Percentiles rank a stretch among this genome's conserved stretches.
Conservation (phyloP, 2,888 invertebrate genomes). For the Ormyrus pomaceus region DNA sequence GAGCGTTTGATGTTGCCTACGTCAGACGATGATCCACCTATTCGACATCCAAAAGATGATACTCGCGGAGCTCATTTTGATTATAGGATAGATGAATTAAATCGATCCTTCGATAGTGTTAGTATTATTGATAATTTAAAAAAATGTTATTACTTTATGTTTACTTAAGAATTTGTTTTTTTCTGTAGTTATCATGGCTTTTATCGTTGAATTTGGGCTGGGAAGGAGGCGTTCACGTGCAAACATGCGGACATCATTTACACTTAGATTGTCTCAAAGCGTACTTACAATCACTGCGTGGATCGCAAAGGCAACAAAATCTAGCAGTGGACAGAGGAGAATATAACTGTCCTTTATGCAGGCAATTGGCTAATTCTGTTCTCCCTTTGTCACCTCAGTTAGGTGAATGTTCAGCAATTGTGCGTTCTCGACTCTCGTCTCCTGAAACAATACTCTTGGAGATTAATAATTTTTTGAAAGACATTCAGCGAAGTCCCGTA, state of each 20-base stretch:
- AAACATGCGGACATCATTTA: conserved; percentile 97
- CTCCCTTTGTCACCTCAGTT: conserved; percentile 88
- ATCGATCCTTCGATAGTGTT: conserved; percentile 86
- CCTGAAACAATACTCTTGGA: conserved; percentile 76
- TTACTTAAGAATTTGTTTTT: too few relatives aligned
- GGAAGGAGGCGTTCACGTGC: conserved; percentile 95
- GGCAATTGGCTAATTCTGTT: conserved; percentile 93
- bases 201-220: conserved; percentile 88
- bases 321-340: conserved; percentile 88
- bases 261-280: conserved; percentile 96
- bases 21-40: conserved; percentile 80
- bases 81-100: conserved; percentile 85
- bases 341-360: conserved; percentile 96
- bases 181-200: conserved; percentile 81
- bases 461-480: conserved; percentile 80
- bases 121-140: too few relatives aligned
- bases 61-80: conserved; percentile 87
- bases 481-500: conserved; percentile 82
- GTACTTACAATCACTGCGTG: conserved; percentile 90
- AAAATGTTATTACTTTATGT: too few relatives aligned
- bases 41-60: conserved; percentile 77
- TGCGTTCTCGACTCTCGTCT: conserved; percentile 79
- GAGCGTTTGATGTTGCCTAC: conserved; percentile 81
- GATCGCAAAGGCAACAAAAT: conserved; percentile 84
- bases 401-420: conserved; percentile 82